Evolutionary conservation across 2,888 invertebrate species (phyloP).

Genomic region (Dorcus parallelipipedus): DNA sequence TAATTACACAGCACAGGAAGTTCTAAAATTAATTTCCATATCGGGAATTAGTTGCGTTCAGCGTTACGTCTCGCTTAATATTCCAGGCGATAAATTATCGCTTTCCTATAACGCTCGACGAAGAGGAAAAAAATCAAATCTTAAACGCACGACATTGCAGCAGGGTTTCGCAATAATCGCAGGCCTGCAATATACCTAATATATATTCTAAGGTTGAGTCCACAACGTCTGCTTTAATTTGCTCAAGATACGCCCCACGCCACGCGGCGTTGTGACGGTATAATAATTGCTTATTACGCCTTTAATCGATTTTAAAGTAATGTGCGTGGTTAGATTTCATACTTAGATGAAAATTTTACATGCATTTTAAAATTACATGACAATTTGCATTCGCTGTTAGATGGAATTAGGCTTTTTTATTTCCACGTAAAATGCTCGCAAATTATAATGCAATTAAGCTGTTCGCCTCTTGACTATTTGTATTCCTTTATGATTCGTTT

Average conservation of each 20-base stretch:
- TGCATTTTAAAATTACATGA: constrained; percentile 13
- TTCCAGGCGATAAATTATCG: too few species aligned
- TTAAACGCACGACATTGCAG: too few species aligned
- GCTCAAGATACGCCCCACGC: not conserved
- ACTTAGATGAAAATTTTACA: constrained; percentile 11
- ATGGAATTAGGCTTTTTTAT: constrained; percentile 1
- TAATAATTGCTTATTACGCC: constrained; percentile 3
- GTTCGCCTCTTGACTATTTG: constrained; percentile 3
- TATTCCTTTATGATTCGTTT: not conserved
- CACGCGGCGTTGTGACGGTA: not conserved
- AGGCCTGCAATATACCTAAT: too few species aligned
- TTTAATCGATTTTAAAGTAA: constrained; percentile 12
- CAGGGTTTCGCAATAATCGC: too few species aligned
- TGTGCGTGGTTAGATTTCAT: constrained; percentile 12
- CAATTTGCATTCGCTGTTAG: constrained; percentile 10
- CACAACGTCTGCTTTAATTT: not conserved
- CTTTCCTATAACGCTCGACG: too few species aligned
- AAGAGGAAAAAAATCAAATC: too few species aligned
- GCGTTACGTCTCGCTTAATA: too few species aligned
- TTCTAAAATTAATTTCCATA: too few species aligned
- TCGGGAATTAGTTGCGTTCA: too few species aligned
- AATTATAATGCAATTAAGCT: constrained; percentile 8
- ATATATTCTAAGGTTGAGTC: not conserved
- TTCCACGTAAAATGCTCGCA: not conserved
- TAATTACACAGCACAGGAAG: too few species aligned